phyloP scores from a whole-genome alignment of 1,140 invertebrate genomes.

The Oedothorax gibbosus region DNA sequence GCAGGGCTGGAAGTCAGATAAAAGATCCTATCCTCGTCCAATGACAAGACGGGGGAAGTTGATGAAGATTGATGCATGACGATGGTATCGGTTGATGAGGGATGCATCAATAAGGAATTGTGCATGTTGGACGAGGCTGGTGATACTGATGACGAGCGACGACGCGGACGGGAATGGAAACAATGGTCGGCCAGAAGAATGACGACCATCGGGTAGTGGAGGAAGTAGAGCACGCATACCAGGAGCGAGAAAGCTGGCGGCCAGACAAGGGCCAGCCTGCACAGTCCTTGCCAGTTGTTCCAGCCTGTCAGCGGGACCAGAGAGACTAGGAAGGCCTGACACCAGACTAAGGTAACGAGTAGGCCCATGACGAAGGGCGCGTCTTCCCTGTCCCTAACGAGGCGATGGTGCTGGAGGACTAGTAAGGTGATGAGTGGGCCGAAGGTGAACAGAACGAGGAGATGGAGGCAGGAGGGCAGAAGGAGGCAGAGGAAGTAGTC shows the following conservation, averaged over 20 bases:
- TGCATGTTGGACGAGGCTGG: no score
- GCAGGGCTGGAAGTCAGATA: no score
- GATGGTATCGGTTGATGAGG: background rate
- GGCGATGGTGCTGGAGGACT: conserved; percentile 31
- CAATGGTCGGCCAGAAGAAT: conserved; percentile 22
- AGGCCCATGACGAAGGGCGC: conserved; percentile 10
- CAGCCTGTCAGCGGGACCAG: conserved; percentile 34
- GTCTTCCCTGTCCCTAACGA: background rate
- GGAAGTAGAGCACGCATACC: conserved; percentile 45
- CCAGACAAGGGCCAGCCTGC: conserved; percentile 5
- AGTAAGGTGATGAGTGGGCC: conserved; percentile 46
- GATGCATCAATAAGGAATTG: no score
- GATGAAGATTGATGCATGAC: background rate
- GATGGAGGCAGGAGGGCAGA: conserved; percentile 22
- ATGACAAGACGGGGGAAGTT: no score
- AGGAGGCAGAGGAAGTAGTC: background rate
- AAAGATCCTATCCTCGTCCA: no score
- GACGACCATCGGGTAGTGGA: conserved; percentile 41
- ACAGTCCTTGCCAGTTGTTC: conserved; percentile 32
- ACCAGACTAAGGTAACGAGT: conserved; percentile 36
- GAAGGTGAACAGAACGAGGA: conserved; percentile 41
- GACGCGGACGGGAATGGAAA: background rate
- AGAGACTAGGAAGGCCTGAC: conserved; percentile 40
- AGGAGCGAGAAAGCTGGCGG: conserved; percentile 30
- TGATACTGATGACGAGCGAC: no score